A percentile compares a stretch with the other conserved stretches of the same genome.
These are phyloP conservation scores for Salarias fasciatus DNA, from an alignment of 2,797 vertebrate species.

Conservation along the genomic window DNA sequence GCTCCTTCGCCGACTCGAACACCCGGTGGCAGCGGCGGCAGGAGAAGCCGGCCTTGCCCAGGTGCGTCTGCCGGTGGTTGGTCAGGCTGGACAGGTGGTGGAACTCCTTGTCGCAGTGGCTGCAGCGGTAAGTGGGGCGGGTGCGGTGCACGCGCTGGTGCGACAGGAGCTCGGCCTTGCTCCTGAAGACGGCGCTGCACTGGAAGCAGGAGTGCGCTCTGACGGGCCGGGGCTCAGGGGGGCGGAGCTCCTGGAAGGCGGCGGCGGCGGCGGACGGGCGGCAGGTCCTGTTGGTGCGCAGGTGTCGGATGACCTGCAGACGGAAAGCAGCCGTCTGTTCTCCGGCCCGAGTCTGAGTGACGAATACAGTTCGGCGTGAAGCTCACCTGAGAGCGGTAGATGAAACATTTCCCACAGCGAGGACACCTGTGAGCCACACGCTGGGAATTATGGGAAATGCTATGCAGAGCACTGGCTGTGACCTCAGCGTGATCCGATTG, in stretches of 20 bases:
- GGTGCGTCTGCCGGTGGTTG: slow-evolving; percentile 77
- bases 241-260: slow-evolving; percentile 5
- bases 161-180: slow-evolving; percentile 60
- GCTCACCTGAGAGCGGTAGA: slow-evolving; percentile 78
- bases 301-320: slow-evolving; percentile 75
- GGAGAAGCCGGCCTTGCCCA: slow-evolving; percentile 48
- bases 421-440: slow-evolving; percentile 80
- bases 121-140: slow-evolving; percentile 70
- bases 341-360: too few relatives aligned
- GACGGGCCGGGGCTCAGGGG: slow-evolving; percentile 14
- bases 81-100: slow-evolving; percentile 75
- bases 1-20: slow-evolving; percentile 59
- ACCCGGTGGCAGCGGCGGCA: slow-evolving; percentile 65
- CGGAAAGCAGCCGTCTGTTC: neutral
- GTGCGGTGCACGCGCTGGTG: slow-evolving; percentile 74
- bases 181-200: slow-evolving; percentile 65
- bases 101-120: slow-evolving; percentile 72
- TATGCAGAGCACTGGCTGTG: slow-evolving; percentile 30
- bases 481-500: slow-evolving; percentile 45
- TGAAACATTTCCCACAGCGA: slow-evolving; percentile 77
- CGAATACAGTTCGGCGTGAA: neutral
- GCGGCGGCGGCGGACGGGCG: neutral
- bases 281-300: slow-evolving; percentile 63
- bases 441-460: slow-evolving; percentile 68
- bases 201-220: slow-evolving; percentile 73